Evolutionary conservation across 2,888 invertebrate species (phyloP).

Genomic region (Phoronis australis): DNA sequence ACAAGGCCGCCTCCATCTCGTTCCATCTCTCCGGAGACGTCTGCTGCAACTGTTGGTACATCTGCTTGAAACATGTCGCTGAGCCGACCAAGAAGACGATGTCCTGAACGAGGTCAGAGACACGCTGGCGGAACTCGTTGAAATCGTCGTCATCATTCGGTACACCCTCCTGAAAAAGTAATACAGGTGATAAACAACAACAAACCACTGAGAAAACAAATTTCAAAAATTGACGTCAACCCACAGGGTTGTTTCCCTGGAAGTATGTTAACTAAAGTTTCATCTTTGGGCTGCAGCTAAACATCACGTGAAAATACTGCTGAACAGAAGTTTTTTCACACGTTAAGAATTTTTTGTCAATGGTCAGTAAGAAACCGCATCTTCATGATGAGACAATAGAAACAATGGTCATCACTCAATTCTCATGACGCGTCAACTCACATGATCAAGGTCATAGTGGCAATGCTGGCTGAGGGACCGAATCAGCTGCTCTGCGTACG

Average conservation of each 20-base stretch:
- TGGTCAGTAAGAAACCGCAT: too few species aligned
- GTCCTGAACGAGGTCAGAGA: conserved; percentile 90
- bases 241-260: too few species aligned
- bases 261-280: too few species aligned
- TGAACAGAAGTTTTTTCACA: too few species aligned
- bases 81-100: conserved; percentile 95
- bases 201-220: too few species aligned
- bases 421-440: too few species aligned
- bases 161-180: conserved; percentile 62
- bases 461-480: conserved; percentile 85
- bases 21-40: conserved; percentile 78
- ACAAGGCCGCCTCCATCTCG: conserved; percentile 85
- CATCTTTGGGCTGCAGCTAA: too few species aligned
- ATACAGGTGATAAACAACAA: neutral
- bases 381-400: too few species aligned
- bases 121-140: conserved; percentile 75
- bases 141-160: conserved; percentile 77
- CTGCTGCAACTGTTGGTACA: conserved; percentile 61
- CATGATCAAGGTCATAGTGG: conserved; percentile 92
- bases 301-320: too few species aligned
- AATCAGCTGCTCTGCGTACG: conserved; percentile 85
- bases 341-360: too few species aligned
- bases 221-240: too few species aligned
- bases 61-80: conserved; percentile 63
- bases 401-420: too few species aligned